A percentile compares a stretch with the other conserved stretches of the same genome.
These are phyloP conservation scores for Ptychobarbus kaznakovi DNA, from an alignment of 2,797 vertebrate species.

Conservation along the genomic window DNA sequence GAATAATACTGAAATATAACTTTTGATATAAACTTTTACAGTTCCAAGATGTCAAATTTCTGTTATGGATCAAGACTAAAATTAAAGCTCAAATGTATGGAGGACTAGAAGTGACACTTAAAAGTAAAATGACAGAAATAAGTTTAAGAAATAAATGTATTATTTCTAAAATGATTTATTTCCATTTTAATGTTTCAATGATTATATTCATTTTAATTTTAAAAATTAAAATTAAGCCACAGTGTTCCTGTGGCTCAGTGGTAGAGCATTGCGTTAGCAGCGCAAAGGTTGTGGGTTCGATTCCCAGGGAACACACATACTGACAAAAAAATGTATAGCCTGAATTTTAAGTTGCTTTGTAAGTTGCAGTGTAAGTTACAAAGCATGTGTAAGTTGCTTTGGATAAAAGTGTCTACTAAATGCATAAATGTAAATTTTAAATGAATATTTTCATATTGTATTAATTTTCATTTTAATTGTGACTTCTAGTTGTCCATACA, in stretches of 20 bases:
- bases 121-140: not conserved
- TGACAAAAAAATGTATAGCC: too few relatives aligned
- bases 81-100: not conserved
- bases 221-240: not conserved
- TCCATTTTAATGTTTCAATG: not conserved
- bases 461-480: not conserved
- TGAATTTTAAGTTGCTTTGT: too few relatives aligned
- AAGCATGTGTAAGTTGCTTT: too few relatives aligned
- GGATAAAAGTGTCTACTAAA: too few relatives aligned
- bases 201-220: not conserved
- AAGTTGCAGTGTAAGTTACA: too few relatives aligned
- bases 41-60: not conserved
- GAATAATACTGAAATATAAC: not conserved
- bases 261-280: too few relatives aligned
- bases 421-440: not conserved
- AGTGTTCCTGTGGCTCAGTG: too few relatives aligned
- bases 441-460: not conserved
- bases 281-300: too few relatives aligned
- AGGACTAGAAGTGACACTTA: not conserved
- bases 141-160: not conserved
- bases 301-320: too few relatives aligned
- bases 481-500: not conserved
- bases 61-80: conserved; percentile 10
- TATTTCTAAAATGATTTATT: not conserved
- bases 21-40: not conserved